A percentile compares a stretch with the other conserved stretches of the same genome.
Conservation (phyloP, 2,888 invertebrate genomes). For the Pterobdella sp. region DNA sequence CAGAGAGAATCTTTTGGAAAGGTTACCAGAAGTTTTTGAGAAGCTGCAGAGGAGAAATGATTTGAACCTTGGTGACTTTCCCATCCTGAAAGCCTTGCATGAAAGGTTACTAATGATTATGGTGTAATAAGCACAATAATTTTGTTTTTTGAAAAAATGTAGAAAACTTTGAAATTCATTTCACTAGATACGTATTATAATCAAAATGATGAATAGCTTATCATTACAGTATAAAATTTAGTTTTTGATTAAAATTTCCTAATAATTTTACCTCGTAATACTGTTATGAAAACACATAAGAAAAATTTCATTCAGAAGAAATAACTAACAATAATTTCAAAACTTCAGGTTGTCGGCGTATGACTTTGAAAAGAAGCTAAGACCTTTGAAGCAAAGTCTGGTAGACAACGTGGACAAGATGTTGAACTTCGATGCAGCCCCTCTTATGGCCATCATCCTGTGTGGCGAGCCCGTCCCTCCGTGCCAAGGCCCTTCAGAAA, state of each 20-base stretch:
- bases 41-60: constrained; percentile 19
- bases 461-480: constrained; percentile 8
- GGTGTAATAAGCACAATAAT: no score
- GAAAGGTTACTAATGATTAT: no score
- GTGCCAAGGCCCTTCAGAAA: background rate
- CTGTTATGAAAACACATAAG: no score
- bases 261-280: no score
- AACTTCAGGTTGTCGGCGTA: background rate
- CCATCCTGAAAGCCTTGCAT: constrained; percentile 3
- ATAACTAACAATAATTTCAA: no score
- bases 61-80: constrained; percentile 24
- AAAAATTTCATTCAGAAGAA: no score
- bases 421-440: constrained; percentile 10
- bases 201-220: no score
- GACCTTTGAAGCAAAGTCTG: constrained; percentile 15
- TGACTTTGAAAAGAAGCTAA: constrained; percentile 23
- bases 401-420: constrained; percentile 21
- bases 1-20: constrained; percentile 17
- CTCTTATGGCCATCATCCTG: constrained; percentile 18
- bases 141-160: no score
- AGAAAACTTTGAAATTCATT: no score
- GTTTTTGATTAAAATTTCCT: no score
- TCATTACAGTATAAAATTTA: no score
- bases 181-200: no score
- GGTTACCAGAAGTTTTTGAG: constrained; percentile 20